Conservation (phyloP, 2,113 vertebrate species). For the Labrus mixtus region DNA sequence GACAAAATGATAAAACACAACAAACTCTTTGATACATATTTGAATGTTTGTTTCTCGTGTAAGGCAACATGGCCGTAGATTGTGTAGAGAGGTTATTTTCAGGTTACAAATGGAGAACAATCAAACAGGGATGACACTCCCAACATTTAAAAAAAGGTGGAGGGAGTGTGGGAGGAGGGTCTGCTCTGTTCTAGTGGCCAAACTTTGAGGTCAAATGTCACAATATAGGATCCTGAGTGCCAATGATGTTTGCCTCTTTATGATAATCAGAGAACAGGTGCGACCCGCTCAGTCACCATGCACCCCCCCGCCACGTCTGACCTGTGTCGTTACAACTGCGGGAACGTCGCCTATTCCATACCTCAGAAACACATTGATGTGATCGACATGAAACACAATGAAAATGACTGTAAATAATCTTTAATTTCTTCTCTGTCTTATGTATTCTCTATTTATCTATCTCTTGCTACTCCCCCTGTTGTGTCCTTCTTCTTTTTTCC, state of each 20-base stretch:
- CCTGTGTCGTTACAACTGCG: conserved; percentile 71
- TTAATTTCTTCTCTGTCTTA: conserved; percentile 70
- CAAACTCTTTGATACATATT: conserved; percentile 55
- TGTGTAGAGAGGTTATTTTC: conserved; percentile 73
- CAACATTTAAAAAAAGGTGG: conserved; percentile 37
- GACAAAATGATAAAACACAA: neutral
- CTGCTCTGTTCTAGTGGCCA: conserved; percentile 84
- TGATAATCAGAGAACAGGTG: conserved; percentile 85
- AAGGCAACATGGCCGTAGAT: conserved; percentile 30
- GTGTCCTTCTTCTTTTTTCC: conserved; percentile 57
- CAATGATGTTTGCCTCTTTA: conserved; percentile 99
- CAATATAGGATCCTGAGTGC: conserved; percentile 88
- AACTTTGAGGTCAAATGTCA: conserved; percentile 85
- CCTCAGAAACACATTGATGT: conserved; percentile 73
- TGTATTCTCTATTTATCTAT: conserved; percentile 68
- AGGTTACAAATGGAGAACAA: conserved; percentile 81
- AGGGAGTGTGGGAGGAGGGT: conserved; percentile 52
- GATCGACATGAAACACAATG: conserved; percentile 69
- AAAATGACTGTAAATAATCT: conserved; percentile 78
- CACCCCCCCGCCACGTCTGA: conserved; percentile 63
- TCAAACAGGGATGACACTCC: conserved; percentile 64
- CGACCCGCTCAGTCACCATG: conserved; percentile 59
- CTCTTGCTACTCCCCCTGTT: conserved; percentile 55
- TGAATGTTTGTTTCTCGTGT: conserved; percentile 59
- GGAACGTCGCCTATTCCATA: conserved; percentile 68